Percentiles rank a stretch among this genome's conserved stretches.
Evolutionary conservation across 2,888 invertebrate species (phyloP).

Genomic region (Boloria euphrosyne): DNA sequence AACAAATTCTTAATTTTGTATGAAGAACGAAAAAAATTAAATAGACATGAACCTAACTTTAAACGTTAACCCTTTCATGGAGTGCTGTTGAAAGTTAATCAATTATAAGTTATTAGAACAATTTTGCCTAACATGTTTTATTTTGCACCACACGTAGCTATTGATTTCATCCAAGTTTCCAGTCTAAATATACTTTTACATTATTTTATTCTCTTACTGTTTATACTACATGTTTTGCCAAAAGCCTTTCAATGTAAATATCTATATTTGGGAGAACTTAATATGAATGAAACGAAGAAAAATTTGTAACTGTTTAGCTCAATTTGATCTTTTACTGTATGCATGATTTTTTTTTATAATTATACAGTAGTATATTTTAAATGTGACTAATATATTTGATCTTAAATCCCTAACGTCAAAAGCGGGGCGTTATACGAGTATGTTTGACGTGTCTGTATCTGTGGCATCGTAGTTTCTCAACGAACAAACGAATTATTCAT

Average conservation of each 20-base stretch:
- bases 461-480: too few relatives aligned
- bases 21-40: not conserved
- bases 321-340: too few relatives aligned
- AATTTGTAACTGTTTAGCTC: too few relatives aligned
- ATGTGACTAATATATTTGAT: too few relatives aligned
- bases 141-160: slow-evolving; percentile 44
- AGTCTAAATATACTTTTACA: slow-evolving; percentile 78
- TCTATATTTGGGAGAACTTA: not conserved
- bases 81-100: not conserved
- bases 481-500: too few relatives aligned
- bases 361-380: too few relatives aligned
- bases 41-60: not conserved
- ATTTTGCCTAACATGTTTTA: slow-evolving; percentile 6
- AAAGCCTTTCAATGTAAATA: slow-evolving; percentile 8
- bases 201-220: slow-evolving; percentile 62
- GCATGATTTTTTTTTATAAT: too few relatives aligned
- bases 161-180: slow-evolving; percentile 69
- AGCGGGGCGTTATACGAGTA: too few relatives aligned
- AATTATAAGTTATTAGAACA: slow-evolving; percentile 12
- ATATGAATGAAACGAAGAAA: not conserved
- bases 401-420: too few relatives aligned
- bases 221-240: slow-evolving; percentile 24
- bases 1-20: not conserved
- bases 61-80: not conserved
- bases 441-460: too few relatives aligned